Base-by-base conservation (phyloP, 2,888 invertebrate genomes). In the Ryuthela nishihirai region DNA sequence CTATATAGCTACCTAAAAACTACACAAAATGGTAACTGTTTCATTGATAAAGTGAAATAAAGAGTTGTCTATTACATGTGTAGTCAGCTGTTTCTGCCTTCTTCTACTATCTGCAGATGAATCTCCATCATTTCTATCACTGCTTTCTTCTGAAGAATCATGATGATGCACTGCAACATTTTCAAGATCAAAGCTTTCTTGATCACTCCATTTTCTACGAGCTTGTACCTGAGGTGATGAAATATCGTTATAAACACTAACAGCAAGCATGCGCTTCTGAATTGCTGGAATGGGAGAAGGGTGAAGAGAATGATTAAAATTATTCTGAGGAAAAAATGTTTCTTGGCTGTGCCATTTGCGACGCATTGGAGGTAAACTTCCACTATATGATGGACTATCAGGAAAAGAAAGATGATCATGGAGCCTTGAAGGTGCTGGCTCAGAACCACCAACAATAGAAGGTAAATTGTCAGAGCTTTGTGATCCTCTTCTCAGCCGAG, bases 331-430 rank as follows among this genome's bases (percentile, higher is more conserved):
- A n/a, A 47, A 35, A 25, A 63, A 60, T 32, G 41, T 55, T 26
- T 63, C 63, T 39, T 63, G 63, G 29, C 63, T 63, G 35, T 60
- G 60, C 63, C 63, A 63, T 25, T 55, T 54, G 9, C 59, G 42
- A 9, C 63, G 43, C 58, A 63, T 60, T 7, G 60, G 52, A 2
- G 63, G 62, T 1, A 53, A 42, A 15, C 47, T 53, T 7, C 23
- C 21, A 25, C 36, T 41, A 20, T 41, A 35, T 12, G 12, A 35
- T n/a, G 42, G 39, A 1, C 26, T n/a, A 17, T 24, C 23, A 21
- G 35, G 24, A 26, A 35, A 49, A 6, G n/a, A n/a, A n/a, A n/a
- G n/a, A n/a, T 52, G 24, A 12, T 52, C 32, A 18, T 35, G 21
- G 9, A 26, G 32, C 3, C 47, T 39, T 2, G 48, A 29, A 12